Conservation (phyloP, 2,888 invertebrate species). For the Sisyra nigra region DNA sequence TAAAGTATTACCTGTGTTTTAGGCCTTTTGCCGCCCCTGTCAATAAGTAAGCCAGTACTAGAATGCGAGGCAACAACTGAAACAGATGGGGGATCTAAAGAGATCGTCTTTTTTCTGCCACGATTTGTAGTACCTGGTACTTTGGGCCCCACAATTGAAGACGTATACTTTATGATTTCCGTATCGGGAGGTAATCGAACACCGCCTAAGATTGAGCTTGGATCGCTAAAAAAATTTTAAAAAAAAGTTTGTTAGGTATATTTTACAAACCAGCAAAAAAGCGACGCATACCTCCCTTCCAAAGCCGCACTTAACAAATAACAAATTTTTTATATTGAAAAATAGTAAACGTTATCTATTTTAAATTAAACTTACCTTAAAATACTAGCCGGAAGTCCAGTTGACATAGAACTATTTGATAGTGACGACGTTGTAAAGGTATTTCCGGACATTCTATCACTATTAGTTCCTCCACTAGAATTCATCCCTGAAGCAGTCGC, state of each 20-base stretch:
- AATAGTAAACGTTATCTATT: not conserved
- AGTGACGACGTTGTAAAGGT: conserved; percentile 18
- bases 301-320: conserved; percentile 43
- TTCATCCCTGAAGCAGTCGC: conserved; percentile 21
- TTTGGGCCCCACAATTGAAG: conserved; percentile 74
- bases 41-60: conserved; percentile 29
- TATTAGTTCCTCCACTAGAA: conserved; percentile 9
- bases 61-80: conserved; percentile 35
- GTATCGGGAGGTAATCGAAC: conserved; percentile 77
- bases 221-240: conserved; percentile 39
- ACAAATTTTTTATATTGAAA: conserved; percentile 15
- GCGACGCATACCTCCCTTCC: conserved; percentile 47
- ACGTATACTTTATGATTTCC: conserved; percentile 81
- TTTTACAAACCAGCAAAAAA: conserved; percentile 3
- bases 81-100: conserved; percentile 56
- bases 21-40: conserved; percentile 27
- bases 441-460: conserved; percentile 13
- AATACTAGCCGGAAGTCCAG: conserved; percentile 29
- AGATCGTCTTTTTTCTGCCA: conserved; percentile 78
- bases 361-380: conserved; percentile 25
- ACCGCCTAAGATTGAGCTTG: conserved; percentile 65
- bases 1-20: conserved; percentile 22
- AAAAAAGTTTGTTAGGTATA: conserved; percentile 1
- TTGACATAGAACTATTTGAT: conserved; percentile 20
- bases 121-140: conserved; percentile 70